Evolutionary conservation across 2,797 vertebrate species (phyloP).

Genomic region (Sebastes dallii): DNA sequence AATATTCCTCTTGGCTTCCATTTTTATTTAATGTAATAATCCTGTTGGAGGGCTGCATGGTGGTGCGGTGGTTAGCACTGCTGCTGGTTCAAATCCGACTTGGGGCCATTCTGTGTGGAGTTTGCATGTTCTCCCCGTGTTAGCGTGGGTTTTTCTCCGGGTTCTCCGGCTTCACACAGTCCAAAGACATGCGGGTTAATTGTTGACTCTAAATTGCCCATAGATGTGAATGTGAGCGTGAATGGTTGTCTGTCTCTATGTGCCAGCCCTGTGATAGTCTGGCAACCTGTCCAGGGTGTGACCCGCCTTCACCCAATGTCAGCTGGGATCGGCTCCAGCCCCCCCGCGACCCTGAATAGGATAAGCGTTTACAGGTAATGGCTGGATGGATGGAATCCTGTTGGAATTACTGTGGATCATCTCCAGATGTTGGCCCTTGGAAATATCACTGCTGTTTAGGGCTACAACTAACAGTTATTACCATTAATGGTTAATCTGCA

Average conservation of each 20-base stretch:
- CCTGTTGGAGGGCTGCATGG: not conserved
- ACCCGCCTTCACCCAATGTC: not conserved
- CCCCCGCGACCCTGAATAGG: not conserved
- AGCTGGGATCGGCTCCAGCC: not conserved
- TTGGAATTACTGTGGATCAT: not conserved
- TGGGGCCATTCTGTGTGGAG: too few relatives aligned
- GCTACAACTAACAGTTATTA: not conserved
- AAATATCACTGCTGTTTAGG: too few relatives aligned
- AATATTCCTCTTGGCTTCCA: not conserved
- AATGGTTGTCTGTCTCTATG: not conserved
- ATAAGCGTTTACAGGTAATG: not conserved
- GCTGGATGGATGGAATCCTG: not conserved
- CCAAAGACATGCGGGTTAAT: not conserved
- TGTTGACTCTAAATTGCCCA: not conserved
- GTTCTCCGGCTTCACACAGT: not conserved
- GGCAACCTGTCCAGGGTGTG: not conserved
- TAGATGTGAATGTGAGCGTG: not conserved
- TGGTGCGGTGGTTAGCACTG: not conserved
- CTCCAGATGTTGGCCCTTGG: not conserved
- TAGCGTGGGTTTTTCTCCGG: accelerated
- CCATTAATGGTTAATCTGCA: not conserved
- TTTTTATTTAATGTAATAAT: not conserved
- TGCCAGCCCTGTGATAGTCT: accelerated
- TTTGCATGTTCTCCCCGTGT: not conserved
- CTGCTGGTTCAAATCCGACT: accelerated